Conservation (phyloP, 2,797 vertebrate genomes). For the Rhinichthys osculus region DNA sequence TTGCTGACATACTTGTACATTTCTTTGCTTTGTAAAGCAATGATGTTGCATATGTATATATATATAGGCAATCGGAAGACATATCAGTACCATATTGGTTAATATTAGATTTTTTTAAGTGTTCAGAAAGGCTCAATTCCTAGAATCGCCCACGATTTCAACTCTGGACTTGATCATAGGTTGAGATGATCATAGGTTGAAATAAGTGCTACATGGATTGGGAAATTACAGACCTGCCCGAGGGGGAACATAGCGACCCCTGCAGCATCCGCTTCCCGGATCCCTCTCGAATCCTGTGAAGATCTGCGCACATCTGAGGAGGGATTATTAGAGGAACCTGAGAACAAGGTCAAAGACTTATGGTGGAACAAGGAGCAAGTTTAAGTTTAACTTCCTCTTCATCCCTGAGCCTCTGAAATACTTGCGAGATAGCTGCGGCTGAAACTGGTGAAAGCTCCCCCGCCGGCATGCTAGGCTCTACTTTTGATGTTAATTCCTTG, state of each 20-base stretch:
- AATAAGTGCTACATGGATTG: slow-evolving; percentile 53
- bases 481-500: slow-evolving; percentile 88
- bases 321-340: slow-evolving; percentile 79
- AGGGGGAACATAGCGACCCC: slow-evolving; percentile 60
- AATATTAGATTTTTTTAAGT: background rate
- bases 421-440: slow-evolving; percentile 77
- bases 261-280: slow-evolving; percentile 65
- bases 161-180: slow-evolving; percentile 26
- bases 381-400: slow-evolving; percentile 84
- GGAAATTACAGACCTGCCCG: slow-evolving; percentile 54
- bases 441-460: slow-evolving; percentile 82
- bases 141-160: slow-evolving; percentile 7
- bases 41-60: background rate
- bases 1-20: background rate
- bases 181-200: slow-evolving; percentile 62
- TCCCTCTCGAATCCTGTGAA: slow-evolving; percentile 59
- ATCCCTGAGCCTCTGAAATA: slow-evolving; percentile 81
- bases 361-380: slow-evolving; percentile 80
- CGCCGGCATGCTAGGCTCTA: slow-evolving; percentile 81
- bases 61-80: background rate
- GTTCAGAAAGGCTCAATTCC: background rate
- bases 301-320: slow-evolving; percentile 70
- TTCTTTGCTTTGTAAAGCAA: background rate
- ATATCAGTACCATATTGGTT: background rate
- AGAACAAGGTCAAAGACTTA: slow-evolving; percentile 84